Evolutionary conservation across 2,888 invertebrate genomes (phyloP), one percentile per base, ranked within the genome.

Genomic region (Ectemnius lituratus): DNA sequence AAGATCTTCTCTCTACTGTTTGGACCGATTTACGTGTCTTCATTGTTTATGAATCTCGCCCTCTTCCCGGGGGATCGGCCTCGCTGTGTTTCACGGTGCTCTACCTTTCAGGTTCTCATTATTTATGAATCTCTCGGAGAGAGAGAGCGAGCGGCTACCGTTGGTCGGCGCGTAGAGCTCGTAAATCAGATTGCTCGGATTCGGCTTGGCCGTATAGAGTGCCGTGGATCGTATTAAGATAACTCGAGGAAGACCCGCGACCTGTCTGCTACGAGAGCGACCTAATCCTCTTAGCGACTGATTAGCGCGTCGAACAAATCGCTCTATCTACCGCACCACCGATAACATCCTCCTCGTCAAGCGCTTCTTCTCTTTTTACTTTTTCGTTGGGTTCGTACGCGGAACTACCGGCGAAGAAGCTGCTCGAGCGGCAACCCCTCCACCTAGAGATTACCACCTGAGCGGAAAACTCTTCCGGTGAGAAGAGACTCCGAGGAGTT

Each of bases 1-100:
- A 37, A 37, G 28, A 37, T 0, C 37, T 2, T 37, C 37, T 11
- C 8, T 37, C 37, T 37, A 8, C 37, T 37, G 8, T 37, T 8
- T 8, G 11, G 8, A 1, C 37, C 37, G 79, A 82, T 79, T 79
- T 77, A 77, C 77, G 72, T 75, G 61, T 62, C 81, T 81, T 81
- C 73, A 70, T 83, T 83, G 83, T 81, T 82, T 81, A 81, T 77
- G 81, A 82, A 83, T 81, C 80, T 78, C 63, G 72, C 62, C 73
- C 71, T 37, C 69, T 46, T 27, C 66, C 68, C 52, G 18, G 62
- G 49, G 68, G 61, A 66, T 71, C 67, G 56, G 20, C 59, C 63
- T 58, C 59, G 18, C 46, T 27, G 45, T 20, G 47, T 58, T 23
- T 28, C 52, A 20, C 61, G 45, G 60, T 47, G 20, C 61, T 27